Evolutionary conservation across 2,888 invertebrate genomes (phyloP).

Genomic region (Hyposoter dolosus): DNA sequence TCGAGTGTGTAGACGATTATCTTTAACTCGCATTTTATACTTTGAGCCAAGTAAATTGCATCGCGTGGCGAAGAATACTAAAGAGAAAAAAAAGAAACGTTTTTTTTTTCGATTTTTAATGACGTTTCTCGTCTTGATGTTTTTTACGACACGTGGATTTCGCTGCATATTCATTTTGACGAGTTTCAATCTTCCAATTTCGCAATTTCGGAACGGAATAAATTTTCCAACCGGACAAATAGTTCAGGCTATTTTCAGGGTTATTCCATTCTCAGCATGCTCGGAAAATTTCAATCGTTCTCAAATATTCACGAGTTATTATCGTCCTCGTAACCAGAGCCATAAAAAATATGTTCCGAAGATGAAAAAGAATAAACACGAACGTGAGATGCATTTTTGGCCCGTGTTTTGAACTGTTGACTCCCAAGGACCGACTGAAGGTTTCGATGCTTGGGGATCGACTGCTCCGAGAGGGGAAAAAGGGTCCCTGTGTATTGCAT

Average conservation of each 20-base stretch:
- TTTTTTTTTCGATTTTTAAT: not conserved
- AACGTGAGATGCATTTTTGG: constrained; percentile 63
- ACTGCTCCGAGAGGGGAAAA: constrained; percentile 7
- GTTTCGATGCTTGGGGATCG: constrained; percentile 19
- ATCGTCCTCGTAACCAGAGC: constrained; percentile 29
- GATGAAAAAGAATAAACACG: constrained; percentile 35
- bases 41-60: not conserved
- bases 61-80: not conserved
- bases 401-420: constrained; percentile 39
- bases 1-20: not conserved
- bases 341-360: constrained; percentile 6
- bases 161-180: not conserved
- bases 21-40: not conserved
- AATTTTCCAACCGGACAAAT: not conserved
- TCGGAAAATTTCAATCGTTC: constrained; percentile 17
- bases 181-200: not conserved
- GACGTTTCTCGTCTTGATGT: not conserved
- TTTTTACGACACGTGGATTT: not conserved
- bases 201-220: no score
- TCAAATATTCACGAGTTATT: constrained; percentile 45
- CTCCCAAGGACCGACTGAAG: constrained; percentile 13
- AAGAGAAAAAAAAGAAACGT: not conserved
- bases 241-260: not conserved
- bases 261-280: constrained; percentile 12
- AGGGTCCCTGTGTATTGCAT: constrained; percentile 38